phyloP scores from a whole-genome alignment of 1,140 invertebrate genomes.

The Drosophila tristis region DNA sequence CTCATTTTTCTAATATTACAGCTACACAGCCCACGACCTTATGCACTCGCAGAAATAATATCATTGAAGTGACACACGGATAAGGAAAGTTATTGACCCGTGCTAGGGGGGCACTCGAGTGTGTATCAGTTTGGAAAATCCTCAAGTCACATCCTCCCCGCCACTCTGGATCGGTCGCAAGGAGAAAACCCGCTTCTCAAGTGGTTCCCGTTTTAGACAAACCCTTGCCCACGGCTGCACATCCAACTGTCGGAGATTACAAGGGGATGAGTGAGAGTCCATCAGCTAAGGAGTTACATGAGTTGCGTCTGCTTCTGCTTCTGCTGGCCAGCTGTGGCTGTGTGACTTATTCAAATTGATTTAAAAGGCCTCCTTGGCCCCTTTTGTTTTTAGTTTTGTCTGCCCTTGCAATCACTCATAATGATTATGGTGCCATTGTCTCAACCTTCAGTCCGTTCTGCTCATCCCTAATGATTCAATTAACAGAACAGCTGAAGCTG shows the following conservation, averaged over 20 bases:
- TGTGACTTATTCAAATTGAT: conserved; percentile 57
- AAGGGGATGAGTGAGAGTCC: conserved; percentile 39
- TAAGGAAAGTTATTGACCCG: conserved; percentile 49
- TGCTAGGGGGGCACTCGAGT: conserved; percentile 43
- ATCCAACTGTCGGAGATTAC: conserved; percentile 42
- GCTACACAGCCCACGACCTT: conserved; percentile 38
- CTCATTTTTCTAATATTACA: too few relatives aligned
- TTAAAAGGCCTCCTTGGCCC: conserved; percentile 3
- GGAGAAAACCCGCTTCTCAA: conserved; percentile 28
- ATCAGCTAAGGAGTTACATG: conserved; percentile 49
- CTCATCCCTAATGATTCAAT: conserved; percentile 58
- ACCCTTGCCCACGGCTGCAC: conserved; percentile 22
- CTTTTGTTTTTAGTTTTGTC: conserved; percentile 35
- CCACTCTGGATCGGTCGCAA: not conserved
- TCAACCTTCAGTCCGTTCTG: conserved; percentile 25
- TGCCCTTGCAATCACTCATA: conserved; percentile 56
- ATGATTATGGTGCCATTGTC: conserved; percentile 64
- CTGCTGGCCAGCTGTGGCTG: conserved; percentile 42
- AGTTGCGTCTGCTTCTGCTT: conserved; percentile 11
- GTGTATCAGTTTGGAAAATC: conserved; percentile 51
- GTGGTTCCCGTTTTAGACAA: conserved; percentile 41
- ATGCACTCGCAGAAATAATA: conserved; percentile 43
- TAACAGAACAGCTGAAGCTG: conserved; percentile 44
- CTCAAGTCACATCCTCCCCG: conserved; percentile 53
- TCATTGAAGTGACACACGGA: conserved; percentile 19